A percentile compares a stretch with the other conserved stretches of the same genome.
phyloP scores from a whole-genome alignment of 2,113 vertebrate genomes.

The Lepus timidus region DNA sequence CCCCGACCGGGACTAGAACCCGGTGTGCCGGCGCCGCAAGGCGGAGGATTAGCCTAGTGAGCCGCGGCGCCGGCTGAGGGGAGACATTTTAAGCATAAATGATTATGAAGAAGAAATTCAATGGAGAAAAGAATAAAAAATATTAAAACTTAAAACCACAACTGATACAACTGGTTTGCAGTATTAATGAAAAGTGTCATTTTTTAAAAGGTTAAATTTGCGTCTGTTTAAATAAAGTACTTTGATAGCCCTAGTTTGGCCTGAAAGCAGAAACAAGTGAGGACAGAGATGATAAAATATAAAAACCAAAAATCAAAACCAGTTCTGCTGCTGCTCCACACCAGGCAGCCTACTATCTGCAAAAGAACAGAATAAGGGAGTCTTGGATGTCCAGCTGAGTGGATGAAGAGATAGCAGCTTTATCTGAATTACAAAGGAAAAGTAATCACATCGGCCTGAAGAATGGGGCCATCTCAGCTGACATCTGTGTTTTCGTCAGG shows the following conservation, averaged over 20 bases:
- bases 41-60: too few relatives aligned
- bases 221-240: constrained; percentile 9
- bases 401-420: constrained; percentile 7
- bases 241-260: not conserved
- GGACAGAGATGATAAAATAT: not conserved
- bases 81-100: not conserved
- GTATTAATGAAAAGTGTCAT: not conserved
- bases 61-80: too few relatives aligned
- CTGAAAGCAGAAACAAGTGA: not conserved
- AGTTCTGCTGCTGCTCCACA: not conserved
- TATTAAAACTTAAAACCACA: not conserved
- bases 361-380: not conserved
- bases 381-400: not conserved
- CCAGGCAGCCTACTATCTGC: not conserved
- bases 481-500: constrained; percentile 26
- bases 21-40: too few relatives aligned
- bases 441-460: not conserved
- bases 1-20: too few relatives aligned
- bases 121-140: not conserved
- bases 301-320: not conserved
- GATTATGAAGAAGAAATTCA: not conserved
- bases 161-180: not conserved
- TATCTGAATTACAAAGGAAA: constrained; percentile 60
- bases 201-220: not conserved
- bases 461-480: not conserved